These are phyloP conservation scores for Dermochelys coriacea DNA, from an alignment of 2,797 vertebrate genomes.

Conservation along the genomic window DNA sequence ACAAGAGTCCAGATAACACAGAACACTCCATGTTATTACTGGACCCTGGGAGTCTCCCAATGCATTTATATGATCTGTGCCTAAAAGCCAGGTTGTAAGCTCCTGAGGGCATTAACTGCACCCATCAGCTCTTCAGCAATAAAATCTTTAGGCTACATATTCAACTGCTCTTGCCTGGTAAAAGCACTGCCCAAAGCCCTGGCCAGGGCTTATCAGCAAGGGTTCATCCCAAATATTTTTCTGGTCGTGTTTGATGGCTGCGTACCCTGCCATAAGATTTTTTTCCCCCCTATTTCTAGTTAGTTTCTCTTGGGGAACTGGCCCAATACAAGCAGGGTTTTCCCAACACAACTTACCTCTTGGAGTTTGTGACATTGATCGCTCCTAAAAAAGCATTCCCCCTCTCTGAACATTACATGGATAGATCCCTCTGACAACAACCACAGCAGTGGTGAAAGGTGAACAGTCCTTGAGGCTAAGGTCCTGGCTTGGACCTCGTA, in stretches of 20 bases:
- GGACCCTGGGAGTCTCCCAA: background rate
- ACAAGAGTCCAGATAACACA: background rate
- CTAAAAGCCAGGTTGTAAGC: background rate
- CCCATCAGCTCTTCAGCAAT: background rate
- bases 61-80: background rate
- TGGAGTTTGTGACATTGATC: background rate
- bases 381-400: background rate
- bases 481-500: background rate
- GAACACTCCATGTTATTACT: background rate
- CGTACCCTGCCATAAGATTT: background rate
- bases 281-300: background rate
- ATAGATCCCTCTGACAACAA: background rate
- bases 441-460: background rate
- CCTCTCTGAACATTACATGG: background rate
- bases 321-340: background rate
- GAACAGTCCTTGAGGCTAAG: background rate
- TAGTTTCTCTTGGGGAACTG: background rate
- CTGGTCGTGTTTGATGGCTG: background rate
- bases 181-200: background rate
- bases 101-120: background rate
- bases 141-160: background rate
- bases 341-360: background rate
- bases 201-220: background rate
- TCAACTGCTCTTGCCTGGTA: background rate
- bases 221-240: accelerated